Conservation (phyloP, 2,113 vertebrate genomes). For the Stictonetta naevosa region DNA sequence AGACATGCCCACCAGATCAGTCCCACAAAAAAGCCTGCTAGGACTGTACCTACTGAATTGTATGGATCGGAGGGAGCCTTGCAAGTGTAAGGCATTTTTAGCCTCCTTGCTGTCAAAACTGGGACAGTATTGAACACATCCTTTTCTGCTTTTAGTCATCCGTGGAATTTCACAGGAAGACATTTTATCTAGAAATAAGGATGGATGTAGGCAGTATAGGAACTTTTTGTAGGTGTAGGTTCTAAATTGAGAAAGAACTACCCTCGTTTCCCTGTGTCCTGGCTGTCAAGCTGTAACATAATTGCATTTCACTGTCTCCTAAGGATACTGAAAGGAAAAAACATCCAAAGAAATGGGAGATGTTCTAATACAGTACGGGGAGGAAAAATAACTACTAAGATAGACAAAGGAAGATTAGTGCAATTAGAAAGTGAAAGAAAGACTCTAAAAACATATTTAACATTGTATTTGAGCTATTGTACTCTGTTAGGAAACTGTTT, state of each 20-base stretch:
- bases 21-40: neutral
- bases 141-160: neutral
- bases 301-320: neutral
- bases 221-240: neutral
- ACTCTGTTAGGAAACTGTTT: neutral
- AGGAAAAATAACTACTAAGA: neutral
- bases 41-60: neutral
- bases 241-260: neutral
- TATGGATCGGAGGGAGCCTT: neutral
- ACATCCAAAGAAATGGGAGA: neutral
- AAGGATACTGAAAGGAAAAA: neutral
- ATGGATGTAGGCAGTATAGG: neutral
- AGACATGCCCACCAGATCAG: neutral
- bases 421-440: neutral
- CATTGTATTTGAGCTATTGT: neutral
- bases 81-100: neutral
- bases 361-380: neutral
- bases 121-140: neutral
- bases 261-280: neutral
- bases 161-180: neutral
- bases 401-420: neutral
- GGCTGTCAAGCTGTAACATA: neutral
- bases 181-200: neutral
- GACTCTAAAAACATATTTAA: neutral
- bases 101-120: neutral